Evolutionary conservation across 1,140 invertebrate species (phyloP).

Genomic region (Drosophila eugracilis): DNA sequence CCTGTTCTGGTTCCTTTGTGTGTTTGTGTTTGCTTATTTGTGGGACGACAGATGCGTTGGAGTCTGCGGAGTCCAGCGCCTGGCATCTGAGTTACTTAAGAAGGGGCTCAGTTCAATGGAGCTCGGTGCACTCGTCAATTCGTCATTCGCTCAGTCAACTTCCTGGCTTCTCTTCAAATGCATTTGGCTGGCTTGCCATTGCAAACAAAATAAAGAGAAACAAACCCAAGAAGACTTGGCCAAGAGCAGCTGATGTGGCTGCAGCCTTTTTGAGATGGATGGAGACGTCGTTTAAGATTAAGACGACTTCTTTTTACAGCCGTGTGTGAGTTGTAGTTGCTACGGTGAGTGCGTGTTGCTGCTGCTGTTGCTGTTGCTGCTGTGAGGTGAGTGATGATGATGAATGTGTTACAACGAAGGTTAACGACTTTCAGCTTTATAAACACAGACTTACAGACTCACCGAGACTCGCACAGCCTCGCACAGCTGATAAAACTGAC

Average conservation of each 20-base stretch:
- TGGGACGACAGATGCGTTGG: slow-evolving; percentile 15
- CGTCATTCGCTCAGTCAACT: slow-evolving; percentile 61
- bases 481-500: slow-evolving; percentile 59
- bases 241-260: slow-evolving; percentile 68
- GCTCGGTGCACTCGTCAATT: slow-evolving; percentile 39
- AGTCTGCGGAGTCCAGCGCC: background rate
- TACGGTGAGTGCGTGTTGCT: slow-evolving; percentile 47
- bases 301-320: slow-evolving; percentile 83
- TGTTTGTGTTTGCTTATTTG: slow-evolving; percentile 9
- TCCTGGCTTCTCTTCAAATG: slow-evolving; percentile 75
- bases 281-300: slow-evolving; percentile 83
- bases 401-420: slow-evolving; percentile 84
- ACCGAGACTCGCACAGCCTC: background rate
- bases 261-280: slow-evolving; percentile 66
- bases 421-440: slow-evolving; percentile 84
- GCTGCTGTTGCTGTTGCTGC: slow-evolving; percentile 52
- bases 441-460: slow-evolving; percentile 51
- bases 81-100: slow-evolving; percentile 25
- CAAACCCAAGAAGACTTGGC: slow-evolving; percentile 59
- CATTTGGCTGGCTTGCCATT: slow-evolving; percentile 2
- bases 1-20: slow-evolving; percentile 31
- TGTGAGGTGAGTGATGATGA: slow-evolving; percentile 79
- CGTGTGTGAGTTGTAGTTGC: slow-evolving; percentile 57
- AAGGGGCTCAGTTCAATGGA: slow-evolving; percentile 19
- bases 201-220: slow-evolving; percentile 30